These are phyloP conservation scores for Erythrocebus patas DNA, from an alignment of 2,113 vertebrate species.

Conservation along the genomic window DNA sequence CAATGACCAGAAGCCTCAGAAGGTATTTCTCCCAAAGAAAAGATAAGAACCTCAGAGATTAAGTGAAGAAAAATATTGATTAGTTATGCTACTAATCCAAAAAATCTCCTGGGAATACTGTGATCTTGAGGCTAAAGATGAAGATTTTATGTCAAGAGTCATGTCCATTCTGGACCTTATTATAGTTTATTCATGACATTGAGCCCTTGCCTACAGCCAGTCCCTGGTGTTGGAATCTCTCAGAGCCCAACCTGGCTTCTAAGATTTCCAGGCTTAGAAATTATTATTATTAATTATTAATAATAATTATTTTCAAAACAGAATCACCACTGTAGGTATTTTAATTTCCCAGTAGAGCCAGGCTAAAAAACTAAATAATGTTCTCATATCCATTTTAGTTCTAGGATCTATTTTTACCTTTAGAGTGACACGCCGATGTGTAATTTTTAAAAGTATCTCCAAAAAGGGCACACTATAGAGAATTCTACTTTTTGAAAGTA, in stretches of 20 bases:
- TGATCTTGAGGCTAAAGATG: neutral
- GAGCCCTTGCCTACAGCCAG: neutral
- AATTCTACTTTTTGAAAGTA: neutral
- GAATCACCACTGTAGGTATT: neutral
- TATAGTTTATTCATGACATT: neutral
- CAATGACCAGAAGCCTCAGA: neutral
- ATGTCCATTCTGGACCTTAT: neutral
- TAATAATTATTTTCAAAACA: neutral
- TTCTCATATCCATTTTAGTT: neutral
- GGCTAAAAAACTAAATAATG: neutral
- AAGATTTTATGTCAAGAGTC: neutral
- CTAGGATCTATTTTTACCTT: neutral
- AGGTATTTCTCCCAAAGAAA: neutral
- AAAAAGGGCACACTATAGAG: neutral
- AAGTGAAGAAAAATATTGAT: neutral
- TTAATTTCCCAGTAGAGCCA: neutral
- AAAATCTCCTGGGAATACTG: neutral
- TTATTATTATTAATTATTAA: neutral
- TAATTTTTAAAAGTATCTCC: neutral
- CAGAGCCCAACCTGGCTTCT: neutral
- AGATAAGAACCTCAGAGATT: neutral
- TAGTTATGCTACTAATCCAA: neutral
- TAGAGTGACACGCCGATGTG: neutral
- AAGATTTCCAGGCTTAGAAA: neutral
- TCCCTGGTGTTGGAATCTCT: neutral